phyloP scores from a whole-genome alignment of 2,113 vertebrate species.

The Sclerurus mexicanus region DNA sequence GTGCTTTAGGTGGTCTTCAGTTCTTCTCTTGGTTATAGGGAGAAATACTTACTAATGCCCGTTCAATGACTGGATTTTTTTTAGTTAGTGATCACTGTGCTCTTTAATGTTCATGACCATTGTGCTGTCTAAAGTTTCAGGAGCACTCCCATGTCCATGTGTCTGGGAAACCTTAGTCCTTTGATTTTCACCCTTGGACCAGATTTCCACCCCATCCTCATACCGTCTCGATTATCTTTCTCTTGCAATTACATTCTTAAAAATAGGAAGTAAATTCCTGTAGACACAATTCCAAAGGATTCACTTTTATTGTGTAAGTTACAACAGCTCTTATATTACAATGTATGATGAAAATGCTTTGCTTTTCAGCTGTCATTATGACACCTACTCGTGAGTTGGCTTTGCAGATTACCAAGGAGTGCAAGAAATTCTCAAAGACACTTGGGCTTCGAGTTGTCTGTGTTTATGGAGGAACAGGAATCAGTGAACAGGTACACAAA shows the following conservation, averaged over 20 bases:
- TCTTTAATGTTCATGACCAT: neutral
- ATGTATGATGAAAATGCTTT: conserved; percentile 4
- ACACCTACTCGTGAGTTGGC: conserved; percentile 96
- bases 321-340: neutral
- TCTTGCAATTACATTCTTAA: neutral
- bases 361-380: conserved; percentile 90
- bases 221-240: neutral
- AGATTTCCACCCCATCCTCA: neutral
- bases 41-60: neutral
- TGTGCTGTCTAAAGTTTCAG: neutral
- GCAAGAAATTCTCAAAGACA: conserved; percentile 97
- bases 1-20: neutral
- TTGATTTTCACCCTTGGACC: neutral
- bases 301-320: neutral
- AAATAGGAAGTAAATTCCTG: neutral
- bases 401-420: conserved; percentile 98
- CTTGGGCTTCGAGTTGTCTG: conserved; percentile 94
- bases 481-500: conserved; percentile 91
- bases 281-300: neutral
- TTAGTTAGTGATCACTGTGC: neutral
- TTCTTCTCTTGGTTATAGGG: neutral
- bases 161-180: neutral
- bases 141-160: neutral
- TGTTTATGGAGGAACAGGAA: conserved; percentile 98
- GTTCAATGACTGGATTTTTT: neutral